These are phyloP conservation scores for Pseudochirops corinnae DNA, from an alignment of 2,797 vertebrate species.

Conservation along the genomic window DNA sequence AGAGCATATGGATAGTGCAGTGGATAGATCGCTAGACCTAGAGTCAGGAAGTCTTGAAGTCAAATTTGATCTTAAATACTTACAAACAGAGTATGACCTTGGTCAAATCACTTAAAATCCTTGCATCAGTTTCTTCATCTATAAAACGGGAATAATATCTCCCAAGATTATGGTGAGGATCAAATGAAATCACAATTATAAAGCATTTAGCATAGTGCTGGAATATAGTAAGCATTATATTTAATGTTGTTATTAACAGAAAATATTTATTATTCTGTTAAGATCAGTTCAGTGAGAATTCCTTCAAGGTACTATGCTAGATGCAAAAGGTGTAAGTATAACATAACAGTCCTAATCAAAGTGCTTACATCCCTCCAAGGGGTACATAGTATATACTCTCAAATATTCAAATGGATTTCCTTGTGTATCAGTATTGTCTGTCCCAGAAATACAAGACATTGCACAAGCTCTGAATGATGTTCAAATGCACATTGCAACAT, in stretches of 20 bases:
- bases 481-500: not conserved
- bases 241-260: not conserved
- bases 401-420: not conserved
- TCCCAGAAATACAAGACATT: not conserved
- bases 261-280: not conserved
- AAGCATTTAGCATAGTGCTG: not conserved
- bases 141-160: not conserved
- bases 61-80: not conserved
- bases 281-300: not conserved
- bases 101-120: not conserved
- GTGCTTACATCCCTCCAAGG: not conserved
- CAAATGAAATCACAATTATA: not conserved
- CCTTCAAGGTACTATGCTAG: not conserved
- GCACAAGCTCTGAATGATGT: not conserved
- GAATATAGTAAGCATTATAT: not conserved
- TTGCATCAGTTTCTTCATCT: not conserved
- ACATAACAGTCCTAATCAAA: not conserved
- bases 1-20: not conserved
- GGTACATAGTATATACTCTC: not conserved
- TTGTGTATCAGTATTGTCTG: not conserved
- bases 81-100: not conserved
- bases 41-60: not conserved
- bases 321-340: not conserved
- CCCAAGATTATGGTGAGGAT: not conserved
- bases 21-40: not conserved